A percentile compares a stretch with the other conserved stretches of the same genome.
phyloP scores from a whole-genome alignment of 2,797 vertebrate genomes.

The Melanotaenia nigrans region DNA sequence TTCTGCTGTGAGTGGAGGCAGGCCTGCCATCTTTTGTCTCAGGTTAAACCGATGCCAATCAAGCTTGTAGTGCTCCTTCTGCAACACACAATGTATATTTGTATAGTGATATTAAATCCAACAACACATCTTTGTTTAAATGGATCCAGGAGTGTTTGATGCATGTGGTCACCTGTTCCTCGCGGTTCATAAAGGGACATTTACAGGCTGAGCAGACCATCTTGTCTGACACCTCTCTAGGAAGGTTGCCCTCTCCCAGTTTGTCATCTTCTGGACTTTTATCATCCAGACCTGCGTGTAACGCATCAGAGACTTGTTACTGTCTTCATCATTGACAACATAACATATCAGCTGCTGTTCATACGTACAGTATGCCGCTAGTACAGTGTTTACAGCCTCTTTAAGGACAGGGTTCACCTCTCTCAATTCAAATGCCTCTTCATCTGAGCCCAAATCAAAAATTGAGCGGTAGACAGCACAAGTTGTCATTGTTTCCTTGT shows the following conservation, averaged over 20 bases:
- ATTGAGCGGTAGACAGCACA: constrained; percentile 56
- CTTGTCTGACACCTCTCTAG: constrained; percentile 79
- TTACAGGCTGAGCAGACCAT: constrained; percentile 89
- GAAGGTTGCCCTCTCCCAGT: constrained; percentile 36
- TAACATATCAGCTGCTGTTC: background rate
- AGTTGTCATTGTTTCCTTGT: constrained; percentile 46
- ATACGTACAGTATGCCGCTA: constrained; percentile 38
- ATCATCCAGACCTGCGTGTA: constrained; percentile 35
- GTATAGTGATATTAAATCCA: background rate
- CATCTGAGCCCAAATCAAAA: constrained; percentile 70
- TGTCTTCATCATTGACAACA: too few relatives aligned
- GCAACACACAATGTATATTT: background rate
- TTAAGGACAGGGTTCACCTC: constrained; percentile 65
- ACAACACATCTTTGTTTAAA: background rate
- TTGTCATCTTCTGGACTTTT: constrained; percentile 41
- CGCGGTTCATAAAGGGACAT: constrained; percentile 85
- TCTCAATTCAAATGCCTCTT: constrained; percentile 64
- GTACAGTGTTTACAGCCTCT: constrained; percentile 10
- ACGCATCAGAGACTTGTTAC: background rate
- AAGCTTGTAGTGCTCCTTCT: constrained; percentile 91
- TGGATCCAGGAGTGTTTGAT: background rate
- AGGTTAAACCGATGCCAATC: constrained; percentile 98
- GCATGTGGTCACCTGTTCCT: constrained; percentile 85
- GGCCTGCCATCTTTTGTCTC: constrained; percentile 86
- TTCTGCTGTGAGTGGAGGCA: constrained; percentile 76